Evolutionary conservation across 37 sponge, comb jelly and placozoan species (phyloP), one percentile per base, ranked within the genome.

Genomic region (Crambe crambe): DNA sequence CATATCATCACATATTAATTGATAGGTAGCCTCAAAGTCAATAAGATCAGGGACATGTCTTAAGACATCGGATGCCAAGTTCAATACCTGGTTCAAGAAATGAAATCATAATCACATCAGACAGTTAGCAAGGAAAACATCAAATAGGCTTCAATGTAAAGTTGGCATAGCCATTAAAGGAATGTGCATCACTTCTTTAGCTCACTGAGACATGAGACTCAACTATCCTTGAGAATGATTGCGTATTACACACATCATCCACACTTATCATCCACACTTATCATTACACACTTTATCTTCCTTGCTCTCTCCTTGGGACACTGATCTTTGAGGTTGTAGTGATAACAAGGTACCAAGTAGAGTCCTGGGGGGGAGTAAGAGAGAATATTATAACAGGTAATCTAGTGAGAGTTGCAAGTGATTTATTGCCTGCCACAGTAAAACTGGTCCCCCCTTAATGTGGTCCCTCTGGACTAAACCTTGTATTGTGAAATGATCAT

Each of bases 321-420:
- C 95, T 3, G 99, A 89, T 23, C 96, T 79, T 80, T 99, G 99
- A 1, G 99, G 99, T 66, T 94, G 96, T 41, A 99, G 87, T n/a
- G 99, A 99, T 64, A 99, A 83, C 41, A 99, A 76, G 12, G 99
- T 99, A 36, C 90, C 99, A 69, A 99, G 80, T 12, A 99, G 89
- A 29, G 85, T 92, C 66, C 95, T 92, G 71, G 17, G 38, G 34
- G 56, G 38, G 35, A 4, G 29, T 42, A 23, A 65, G 68, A 42
- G 15, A 20, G 31, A 68, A 43, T 9, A 57, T n/a, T n/a, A n/a
- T n/a, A n/a, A n/a, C n/a, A n/a, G n/a, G n/a, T 22, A 64, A 62
- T 62, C 8, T n/a, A 54, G 18, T 20, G 18, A n/a, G n/a, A n/a
- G n/a, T n/a, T n/a, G n/a, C n/a, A n/a, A n/a, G n/a, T n/a, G n/a